These are phyloP conservation scores for Nymphalis urticae DNA, from an alignment of 2,888 invertebrate species.

Conservation along the genomic window DNA sequence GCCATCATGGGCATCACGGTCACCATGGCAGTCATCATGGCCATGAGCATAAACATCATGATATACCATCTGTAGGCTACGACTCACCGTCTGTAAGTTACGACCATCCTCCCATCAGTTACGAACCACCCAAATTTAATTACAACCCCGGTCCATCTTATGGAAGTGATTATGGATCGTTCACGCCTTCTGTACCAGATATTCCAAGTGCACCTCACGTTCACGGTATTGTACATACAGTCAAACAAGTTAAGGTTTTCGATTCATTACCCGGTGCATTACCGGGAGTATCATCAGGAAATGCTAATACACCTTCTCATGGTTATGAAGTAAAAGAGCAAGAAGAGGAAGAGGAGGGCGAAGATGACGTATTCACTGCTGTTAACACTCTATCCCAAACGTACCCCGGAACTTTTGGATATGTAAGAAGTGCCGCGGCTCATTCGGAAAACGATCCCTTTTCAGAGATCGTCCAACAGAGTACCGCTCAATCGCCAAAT, in stretches of 20 bases:
- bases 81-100: slow-evolving; percentile 48
- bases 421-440: slow-evolving; percentile 56
- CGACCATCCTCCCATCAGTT: slow-evolving; percentile 46
- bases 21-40: slow-evolving; percentile 49
- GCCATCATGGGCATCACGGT: slow-evolving; percentile 50
- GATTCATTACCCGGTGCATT: slow-evolving; percentile 64
- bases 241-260: slow-evolving; percentile 72
- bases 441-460: slow-evolving; percentile 55
- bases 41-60: slow-evolving; percentile 58
- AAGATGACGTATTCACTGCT: slow-evolving; percentile 64
- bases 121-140: slow-evolving; percentile 40
- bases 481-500: slow-evolving; percentile 48
- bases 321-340: slow-evolving; percentile 75
- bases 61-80: slow-evolving; percentile 45
- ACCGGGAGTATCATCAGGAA: slow-evolving; percentile 40
- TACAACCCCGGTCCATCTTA: slow-evolving; percentile 49
- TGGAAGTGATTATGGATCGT: slow-evolving; percentile 58
- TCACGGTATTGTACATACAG: slow-evolving; percentile 62
- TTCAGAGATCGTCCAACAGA: slow-evolving; percentile 53
- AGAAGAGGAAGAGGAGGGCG: slow-evolving; percentile 62
- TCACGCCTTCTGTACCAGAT: slow-evolving; percentile 54
- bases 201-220: slow-evolving; percentile 51
- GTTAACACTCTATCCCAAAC: slow-evolving; percentile 61
- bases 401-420: slow-evolving; percentile 63
- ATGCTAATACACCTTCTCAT: slow-evolving; percentile 37